phyloP scores from a whole-genome alignment of 1,140 invertebrate species.

The Megalonaias nervosa region DNA sequence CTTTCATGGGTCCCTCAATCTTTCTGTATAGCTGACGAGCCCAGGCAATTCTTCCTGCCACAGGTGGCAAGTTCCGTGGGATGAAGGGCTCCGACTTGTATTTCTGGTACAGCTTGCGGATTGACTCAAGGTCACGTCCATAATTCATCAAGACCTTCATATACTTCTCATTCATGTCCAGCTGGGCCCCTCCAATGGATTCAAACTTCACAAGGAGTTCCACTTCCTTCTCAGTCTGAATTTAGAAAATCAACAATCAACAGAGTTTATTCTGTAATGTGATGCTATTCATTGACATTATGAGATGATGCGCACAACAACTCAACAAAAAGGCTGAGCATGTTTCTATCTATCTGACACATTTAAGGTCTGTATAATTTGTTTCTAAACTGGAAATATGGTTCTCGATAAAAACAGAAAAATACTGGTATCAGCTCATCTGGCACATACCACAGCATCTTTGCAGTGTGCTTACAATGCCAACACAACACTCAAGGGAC shows the following conservation, averaged over 20 bases:
- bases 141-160: conserved; percentile 86
- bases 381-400: too few species aligned
- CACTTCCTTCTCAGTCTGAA: conserved; percentile 70
- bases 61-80: conserved; percentile 71
- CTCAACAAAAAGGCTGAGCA: too few species aligned
- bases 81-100: conserved; percentile 70
- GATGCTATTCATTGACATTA: too few species aligned
- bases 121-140: conserved; percentile 88
- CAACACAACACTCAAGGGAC: too few species aligned
- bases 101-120: conserved; percentile 78
- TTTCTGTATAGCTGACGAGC: conserved; percentile 72
- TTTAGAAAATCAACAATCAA: conserved; percentile 10
- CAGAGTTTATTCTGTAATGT: background rate
- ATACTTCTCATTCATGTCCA: conserved; percentile 82
- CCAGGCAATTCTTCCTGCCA: conserved; percentile 73
- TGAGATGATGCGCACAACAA: too few species aligned
- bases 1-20: conserved; percentile 74
- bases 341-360: too few species aligned
- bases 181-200: conserved; percentile 63
- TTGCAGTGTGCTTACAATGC: too few species aligned
- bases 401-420: too few species aligned
- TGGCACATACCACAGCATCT: too few species aligned
- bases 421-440: too few species aligned
- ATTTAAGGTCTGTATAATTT: too few species aligned
- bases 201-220: conserved; percentile 71